Evolutionary conservation across 1,140 invertebrate species (phyloP).

Genomic region (Bacillus rossius): DNA sequence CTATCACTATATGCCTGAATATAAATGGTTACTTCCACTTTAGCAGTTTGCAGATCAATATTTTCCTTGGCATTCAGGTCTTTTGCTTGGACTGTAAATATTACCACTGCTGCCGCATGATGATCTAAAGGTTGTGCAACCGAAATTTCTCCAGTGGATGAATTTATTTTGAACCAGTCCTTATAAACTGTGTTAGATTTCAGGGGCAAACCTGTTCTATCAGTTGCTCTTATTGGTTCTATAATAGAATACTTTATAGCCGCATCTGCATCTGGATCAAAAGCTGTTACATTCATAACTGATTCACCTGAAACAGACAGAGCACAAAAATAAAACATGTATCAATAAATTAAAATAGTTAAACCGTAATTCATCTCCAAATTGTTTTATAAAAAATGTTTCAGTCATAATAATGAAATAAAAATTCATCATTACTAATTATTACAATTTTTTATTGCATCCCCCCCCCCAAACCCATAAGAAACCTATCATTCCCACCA

Average conservation of each 20-base stretch:
- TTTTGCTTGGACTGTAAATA: slow-evolving; percentile 64
- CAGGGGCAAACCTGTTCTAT: slow-evolving; percentile 66
- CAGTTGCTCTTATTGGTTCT: slow-evolving; percentile 62
- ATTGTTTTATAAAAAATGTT: background rate
- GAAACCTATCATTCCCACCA: too few species aligned
- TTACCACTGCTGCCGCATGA: slow-evolving; percentile 72
- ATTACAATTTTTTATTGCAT: too few species aligned
- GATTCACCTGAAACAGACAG: slow-evolving; percentile 43
- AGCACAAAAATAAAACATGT: too few species aligned
- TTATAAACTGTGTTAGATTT: slow-evolving; percentile 56
- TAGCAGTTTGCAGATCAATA: slow-evolving; percentile 57
- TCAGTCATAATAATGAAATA: too few species aligned
- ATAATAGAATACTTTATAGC: slow-evolving; percentile 61
- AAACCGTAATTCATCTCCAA: background rate
- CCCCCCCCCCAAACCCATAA: too few species aligned
- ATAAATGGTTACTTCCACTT: slow-evolving; percentile 68
- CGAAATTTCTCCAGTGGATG: slow-evolving; percentile 59
- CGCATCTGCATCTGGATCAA: slow-evolving; percentile 63
- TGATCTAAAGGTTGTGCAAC: slow-evolving; percentile 68
- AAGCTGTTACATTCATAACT: slow-evolving; percentile 57
- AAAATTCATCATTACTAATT: too few species aligned
- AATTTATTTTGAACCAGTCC: slow-evolving; percentile 63
- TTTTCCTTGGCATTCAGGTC: slow-evolving; percentile 65
- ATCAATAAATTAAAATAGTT: too few species aligned
- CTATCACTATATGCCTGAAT: slow-evolving; percentile 73